Base-by-base conservation (phyloP, 2,113 vertebrate genomes). In the Euleptes europaea region DNA sequence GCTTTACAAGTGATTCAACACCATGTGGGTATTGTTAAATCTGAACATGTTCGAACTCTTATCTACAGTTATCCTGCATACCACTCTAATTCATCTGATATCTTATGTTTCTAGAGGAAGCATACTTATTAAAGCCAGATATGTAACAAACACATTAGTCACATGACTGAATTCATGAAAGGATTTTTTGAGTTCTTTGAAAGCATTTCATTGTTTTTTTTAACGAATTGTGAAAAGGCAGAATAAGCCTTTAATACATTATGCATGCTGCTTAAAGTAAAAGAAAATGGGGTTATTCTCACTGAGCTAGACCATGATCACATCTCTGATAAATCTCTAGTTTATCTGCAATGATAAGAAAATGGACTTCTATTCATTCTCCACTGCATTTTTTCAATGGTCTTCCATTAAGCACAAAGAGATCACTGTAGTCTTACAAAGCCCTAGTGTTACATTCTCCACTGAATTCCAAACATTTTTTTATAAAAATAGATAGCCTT, bases 301-400 rank as follows among this genome's bases (percentile, higher is more conserved):
- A 40, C 33, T 87, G 82, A 92, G 82, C 2, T 82, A 40, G 28
- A 21, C 76, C 88, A 84, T 17, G 80, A 82, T 88, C 82, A 89
- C 88, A 75, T 76, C 84, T 81, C 87, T 90, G 67, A 90, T 88
- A 88, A 94, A 88, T 87, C 47, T 49, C 66, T 84, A 21, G 28
- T 89, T 92, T 91, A 89, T 92, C 69, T 92, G 65, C 65, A 78
- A 31, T 77, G 35, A 77, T 15, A 92, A 93, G 92, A 88, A 65
- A 77, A 74, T 92, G 44, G 84, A 85, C n/a, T 7, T 85, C 73
- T 89, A 80, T 89, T 92, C 78, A 90, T 82, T 88, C 80, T 89
- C 57, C 77, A 33, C 15, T 82, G 83, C 84, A 79, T 82, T 88
- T 92, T 90, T 93, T 44, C 9, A 44, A 44, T 44, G 74, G 35